Conservation (phyloP, 2,888 invertebrate species). For the Catocala sponsa region DNA sequence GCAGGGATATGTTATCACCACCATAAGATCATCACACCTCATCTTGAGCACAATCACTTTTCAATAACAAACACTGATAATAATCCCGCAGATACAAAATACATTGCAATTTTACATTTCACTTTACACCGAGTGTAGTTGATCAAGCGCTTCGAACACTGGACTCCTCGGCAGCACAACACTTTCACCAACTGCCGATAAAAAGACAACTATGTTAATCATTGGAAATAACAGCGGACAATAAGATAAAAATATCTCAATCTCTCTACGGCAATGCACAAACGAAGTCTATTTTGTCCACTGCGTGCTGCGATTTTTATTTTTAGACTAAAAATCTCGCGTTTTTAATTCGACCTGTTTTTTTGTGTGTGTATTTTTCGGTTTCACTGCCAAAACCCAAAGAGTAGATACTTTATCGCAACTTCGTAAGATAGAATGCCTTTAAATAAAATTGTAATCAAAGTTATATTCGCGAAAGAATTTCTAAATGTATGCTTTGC, state of each 20-base stretch:
- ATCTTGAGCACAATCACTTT: slow-evolving; percentile 68
- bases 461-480: no score
- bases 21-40: slow-evolving; percentile 66
- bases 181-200: slow-evolving; percentile 82
- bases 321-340: slow-evolving; percentile 26
- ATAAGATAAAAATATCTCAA: slow-evolving; percentile 42
- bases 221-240: slow-evolving; percentile 53
- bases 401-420: no score
- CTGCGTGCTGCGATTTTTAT: slow-evolving; percentile 23
- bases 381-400: not conserved
- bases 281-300: slow-evolving; percentile 28
- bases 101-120: slow-evolving; percentile 67
- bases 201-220: slow-evolving; percentile 65
- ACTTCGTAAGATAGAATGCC: no score
- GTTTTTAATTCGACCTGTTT: slow-evolving; percentile 4
- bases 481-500: no score
- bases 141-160: slow-evolving; percentile 51
- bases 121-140: slow-evolving; percentile 57
- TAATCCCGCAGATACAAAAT: slow-evolving; percentile 44
- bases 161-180: slow-evolving; percentile 65
- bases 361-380: no score
- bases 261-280: slow-evolving; percentile 26
- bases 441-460: no score
- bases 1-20: slow-evolving; percentile 80
- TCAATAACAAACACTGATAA: slow-evolving; percentile 57